phyloP scores from a whole-genome alignment of 2,797 vertebrate genomes.

The Sebastes melanostomus region DNA sequence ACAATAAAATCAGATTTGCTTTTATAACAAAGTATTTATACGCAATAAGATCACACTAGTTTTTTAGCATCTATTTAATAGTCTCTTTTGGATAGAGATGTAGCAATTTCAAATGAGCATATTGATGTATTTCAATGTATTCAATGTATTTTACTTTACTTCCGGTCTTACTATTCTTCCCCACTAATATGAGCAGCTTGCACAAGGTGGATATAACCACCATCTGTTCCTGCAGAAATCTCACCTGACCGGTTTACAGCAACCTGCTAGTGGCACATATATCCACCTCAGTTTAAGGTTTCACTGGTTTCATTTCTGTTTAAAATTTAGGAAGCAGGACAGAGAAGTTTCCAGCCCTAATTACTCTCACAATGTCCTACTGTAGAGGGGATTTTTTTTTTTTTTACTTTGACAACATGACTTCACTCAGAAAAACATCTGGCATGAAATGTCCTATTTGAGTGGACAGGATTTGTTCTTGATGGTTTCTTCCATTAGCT shows the following conservation, averaged over 20 bases:
- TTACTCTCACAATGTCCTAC: background rate
- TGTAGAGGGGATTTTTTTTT: background rate
- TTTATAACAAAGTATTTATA: accelerated
- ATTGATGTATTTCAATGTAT: background rate
- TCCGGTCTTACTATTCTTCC: constrained; percentile 16
- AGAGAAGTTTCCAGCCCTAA: background rate
- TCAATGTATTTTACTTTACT: background rate
- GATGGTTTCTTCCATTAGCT: background rate
- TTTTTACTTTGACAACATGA: background rate
- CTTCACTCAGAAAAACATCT: background rate
- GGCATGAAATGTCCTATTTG: background rate
- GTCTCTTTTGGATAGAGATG: accelerated
- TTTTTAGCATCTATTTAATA: accelerated
- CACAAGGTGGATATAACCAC: background rate
- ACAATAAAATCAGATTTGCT: constrained; percentile 8
- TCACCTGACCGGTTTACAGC: constrained; percentile 77
- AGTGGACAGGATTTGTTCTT: background rate
- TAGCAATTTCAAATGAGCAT: accelerated
- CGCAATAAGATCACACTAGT: accelerated
- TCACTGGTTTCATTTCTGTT: constrained; percentile 58
- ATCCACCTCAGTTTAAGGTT: constrained; percentile 47
- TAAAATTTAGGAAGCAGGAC: constrained; percentile 43
- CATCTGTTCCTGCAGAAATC: constrained; percentile 36
- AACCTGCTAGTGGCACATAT: constrained; percentile 23
- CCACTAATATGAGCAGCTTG: background rate